phyloP scores from a whole-genome alignment of 2,888 invertebrate genomes.

The Thereva nobilitata region DNA sequence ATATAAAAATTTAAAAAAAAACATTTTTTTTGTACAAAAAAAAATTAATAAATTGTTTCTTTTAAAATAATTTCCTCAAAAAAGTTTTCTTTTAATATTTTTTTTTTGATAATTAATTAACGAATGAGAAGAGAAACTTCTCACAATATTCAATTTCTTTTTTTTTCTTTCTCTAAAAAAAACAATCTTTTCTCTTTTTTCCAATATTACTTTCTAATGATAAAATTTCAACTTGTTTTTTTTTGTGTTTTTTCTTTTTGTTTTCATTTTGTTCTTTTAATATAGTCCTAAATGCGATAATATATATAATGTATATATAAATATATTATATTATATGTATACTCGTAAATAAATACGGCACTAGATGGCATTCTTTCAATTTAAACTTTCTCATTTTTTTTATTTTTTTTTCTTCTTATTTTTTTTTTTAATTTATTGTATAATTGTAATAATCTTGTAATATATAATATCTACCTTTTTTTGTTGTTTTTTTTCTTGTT shows the following conservation, averaged over 20 bases:
- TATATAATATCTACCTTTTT: conserved; percentile 5
- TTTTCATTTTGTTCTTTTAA: too few species aligned
- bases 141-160: not conserved
- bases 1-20: too few species aligned
- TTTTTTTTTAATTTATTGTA: too few species aligned
- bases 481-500: conserved; percentile 16
- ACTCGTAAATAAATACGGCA: conserved; percentile 41
- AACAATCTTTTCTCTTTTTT: not conserved
- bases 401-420: too few species aligned
- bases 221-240: conserved; percentile 28
- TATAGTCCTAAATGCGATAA: conserved; percentile 22
- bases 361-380: conserved; percentile 41
- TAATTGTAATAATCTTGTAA: conserved; percentile 31
- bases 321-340: conserved; percentile 37
- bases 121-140: too few species aligned
- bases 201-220: too few species aligned
- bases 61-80: too few species aligned
- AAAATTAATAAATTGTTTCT: not conserved
- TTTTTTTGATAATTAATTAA: not conserved
- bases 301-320: conserved; percentile 30
- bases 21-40: not conserved
- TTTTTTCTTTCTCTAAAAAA: not conserved
- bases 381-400: conserved; percentile 17
- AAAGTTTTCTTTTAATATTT: too few species aligned
- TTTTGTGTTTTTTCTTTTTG: too few species aligned